These are phyloP conservation scores for Virgularia gustaviana DNA, from an alignment of 92 coral and sea anemone genomes.

Conservation along the genomic window DNA sequence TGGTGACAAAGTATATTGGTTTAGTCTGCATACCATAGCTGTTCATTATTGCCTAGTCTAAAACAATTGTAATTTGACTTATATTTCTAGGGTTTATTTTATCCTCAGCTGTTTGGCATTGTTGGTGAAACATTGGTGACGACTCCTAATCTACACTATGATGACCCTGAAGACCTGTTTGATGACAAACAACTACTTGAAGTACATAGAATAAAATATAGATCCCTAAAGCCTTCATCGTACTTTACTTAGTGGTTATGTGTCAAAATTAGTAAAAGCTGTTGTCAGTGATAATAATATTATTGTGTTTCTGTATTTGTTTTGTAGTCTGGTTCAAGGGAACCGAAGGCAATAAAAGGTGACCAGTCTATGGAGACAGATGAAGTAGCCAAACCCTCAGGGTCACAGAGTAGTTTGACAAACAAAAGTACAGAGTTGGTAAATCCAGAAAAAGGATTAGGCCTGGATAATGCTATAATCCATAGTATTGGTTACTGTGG, in stretches of 20 bases:
- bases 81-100: constrained; percentile 75
- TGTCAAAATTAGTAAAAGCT: no score
- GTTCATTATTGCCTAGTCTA: no score
- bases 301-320: not conserved
- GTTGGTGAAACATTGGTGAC: constrained; percentile 76
- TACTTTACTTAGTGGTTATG: not conserved
- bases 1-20: no score
- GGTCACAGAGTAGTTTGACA: constrained; percentile 32
- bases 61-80: no score
- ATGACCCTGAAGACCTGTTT: constrained; percentile 87
- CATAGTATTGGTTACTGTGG: constrained; percentile 84
- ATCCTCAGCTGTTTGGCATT: constrained; percentile 90
- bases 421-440: constrained; percentile 62
- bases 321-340: constrained; percentile 68
- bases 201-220: constrained; percentile 40
- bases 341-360: constrained; percentile 51
- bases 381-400: constrained; percentile 54
- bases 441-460: constrained; percentile 77
- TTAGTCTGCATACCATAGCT: no score
- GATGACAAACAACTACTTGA: constrained; percentile 90
- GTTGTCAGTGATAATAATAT: no score
- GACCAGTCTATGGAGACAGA: constrained; percentile 74
- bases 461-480: constrained; percentile 90
- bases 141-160: constrained; percentile 78
- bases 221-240: not conserved